Evolutionary conservation across 2,797 vertebrate species (phyloP).

Genomic region (Arremon brunneinucha): DNA sequence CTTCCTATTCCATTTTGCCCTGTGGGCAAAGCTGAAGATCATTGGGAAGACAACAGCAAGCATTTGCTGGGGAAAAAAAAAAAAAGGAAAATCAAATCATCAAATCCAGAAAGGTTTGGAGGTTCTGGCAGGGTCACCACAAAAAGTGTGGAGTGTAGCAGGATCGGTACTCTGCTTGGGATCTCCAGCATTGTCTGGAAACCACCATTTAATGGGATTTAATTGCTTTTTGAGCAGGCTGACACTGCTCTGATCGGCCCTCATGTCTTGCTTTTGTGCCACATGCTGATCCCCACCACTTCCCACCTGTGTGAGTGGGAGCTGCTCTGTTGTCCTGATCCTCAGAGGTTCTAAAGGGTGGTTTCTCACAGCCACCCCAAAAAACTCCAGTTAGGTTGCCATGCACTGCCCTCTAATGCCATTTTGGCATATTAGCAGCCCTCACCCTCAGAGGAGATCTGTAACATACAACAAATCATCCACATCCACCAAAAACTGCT

Average conservation of each 20-base stretch:
- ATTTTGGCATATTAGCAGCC: background rate
- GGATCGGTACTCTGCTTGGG: rapidly evolving
- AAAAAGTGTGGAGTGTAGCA: background rate
- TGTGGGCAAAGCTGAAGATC: background rate
- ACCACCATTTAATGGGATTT: background rate
- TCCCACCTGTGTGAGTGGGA: background rate
- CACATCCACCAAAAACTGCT: background rate
- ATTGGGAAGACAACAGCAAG: background rate
- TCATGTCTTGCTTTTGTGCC: background rate
- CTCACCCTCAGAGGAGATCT: background rate
- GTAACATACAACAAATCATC: background rate
- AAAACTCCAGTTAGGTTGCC: background rate
- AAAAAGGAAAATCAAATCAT: background rate
- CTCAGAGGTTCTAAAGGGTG: background rate
- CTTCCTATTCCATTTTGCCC: background rate
- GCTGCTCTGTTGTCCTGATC: background rate
- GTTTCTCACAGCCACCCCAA: background rate
- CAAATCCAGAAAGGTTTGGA: background rate
- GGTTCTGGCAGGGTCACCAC: background rate
- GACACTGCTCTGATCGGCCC: background rate
- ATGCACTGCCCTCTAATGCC: constrained; percentile 43
- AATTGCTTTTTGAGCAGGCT: background rate
- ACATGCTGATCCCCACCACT: background rate
- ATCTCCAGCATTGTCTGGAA: background rate
- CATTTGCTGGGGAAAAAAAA: background rate